phyloP scores from a whole-genome alignment of 2,888 invertebrate genomes.

The Mactromeris polynyma region DNA sequence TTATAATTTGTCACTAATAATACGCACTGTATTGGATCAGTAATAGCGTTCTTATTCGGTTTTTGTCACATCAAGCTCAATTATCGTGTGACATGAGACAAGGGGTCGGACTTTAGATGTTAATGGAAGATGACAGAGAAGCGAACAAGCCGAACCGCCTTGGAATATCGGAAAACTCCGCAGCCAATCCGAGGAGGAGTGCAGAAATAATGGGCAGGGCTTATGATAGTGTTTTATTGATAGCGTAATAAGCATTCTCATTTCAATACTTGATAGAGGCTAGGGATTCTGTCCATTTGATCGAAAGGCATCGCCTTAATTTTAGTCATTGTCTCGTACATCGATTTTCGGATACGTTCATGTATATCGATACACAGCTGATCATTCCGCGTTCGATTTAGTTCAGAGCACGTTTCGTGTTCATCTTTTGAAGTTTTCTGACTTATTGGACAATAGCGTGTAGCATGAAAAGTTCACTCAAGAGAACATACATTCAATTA shows the following conservation, averaged over 20 bases:
- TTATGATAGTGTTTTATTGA: not conserved
- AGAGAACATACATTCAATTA: conserved; percentile 1
- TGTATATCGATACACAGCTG: not conserved
- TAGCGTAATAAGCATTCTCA: not conserved
- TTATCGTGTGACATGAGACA: conserved; percentile 60
- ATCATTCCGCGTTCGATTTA: not conserved
- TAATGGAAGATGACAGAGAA: conserved; percentile 56
- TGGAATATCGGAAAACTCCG: conserved; percentile 44
- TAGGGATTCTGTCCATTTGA: not conserved
- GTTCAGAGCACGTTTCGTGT: not conserved
- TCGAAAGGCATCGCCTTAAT: not conserved
- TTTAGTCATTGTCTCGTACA: not conserved
- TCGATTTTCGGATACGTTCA: not conserved
- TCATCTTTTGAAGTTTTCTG: not conserved
- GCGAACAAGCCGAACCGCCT: conserved; percentile 13
- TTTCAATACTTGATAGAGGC: not conserved
- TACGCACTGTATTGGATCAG: conserved; percentile 55
- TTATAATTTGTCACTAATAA: conserved; percentile 66
- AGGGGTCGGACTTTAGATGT: conserved; percentile 58
- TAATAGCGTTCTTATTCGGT: conserved; percentile 60
- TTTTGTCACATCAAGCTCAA: conserved; percentile 67
- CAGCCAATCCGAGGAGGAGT: conserved; percentile 37
- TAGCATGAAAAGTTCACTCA: not conserved
- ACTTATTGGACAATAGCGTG: conserved; percentile 1
- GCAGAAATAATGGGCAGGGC: conserved; percentile 34